Conservation (phyloP, 2,113 vertebrate genomes). For the Nymphicus hollandicus region DNA sequence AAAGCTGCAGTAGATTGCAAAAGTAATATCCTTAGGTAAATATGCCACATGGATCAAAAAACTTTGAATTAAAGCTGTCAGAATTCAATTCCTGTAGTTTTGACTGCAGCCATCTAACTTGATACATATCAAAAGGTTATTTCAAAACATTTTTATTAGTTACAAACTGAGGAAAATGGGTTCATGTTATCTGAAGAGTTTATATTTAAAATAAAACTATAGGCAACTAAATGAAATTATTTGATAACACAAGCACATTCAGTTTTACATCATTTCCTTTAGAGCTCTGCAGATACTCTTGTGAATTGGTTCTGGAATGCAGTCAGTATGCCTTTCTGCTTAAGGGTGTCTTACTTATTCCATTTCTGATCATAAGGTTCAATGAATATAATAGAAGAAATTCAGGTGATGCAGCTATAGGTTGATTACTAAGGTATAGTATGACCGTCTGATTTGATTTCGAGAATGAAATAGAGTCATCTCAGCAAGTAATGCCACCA, state of each 20-base stretch:
- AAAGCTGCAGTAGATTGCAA: neutral
- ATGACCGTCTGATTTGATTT: neutral
- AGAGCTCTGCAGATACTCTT: neutral
- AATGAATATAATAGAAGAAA: neutral
- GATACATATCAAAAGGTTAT: neutral
- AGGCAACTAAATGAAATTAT: neutral
- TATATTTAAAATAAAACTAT: neutral
- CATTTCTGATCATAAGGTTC: neutral
- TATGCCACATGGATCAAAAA: neutral
- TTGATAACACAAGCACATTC: neutral
- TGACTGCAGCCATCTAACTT: neutral
- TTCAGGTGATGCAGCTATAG: neutral
- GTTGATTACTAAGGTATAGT: neutral
- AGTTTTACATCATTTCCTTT: neutral
- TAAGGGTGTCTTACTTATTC: neutral
- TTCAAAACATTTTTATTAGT: neutral
- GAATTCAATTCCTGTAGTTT: neutral
- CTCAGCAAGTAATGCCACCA: neutral
- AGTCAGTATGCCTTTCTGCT: neutral
- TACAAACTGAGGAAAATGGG: neutral
- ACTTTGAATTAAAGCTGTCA: neutral
- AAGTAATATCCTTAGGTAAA: neutral
- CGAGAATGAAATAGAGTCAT: neutral
- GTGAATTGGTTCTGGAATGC: neutral
- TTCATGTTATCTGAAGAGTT: neutral